phyloP scores from a whole-genome alignment of 2,113 vertebrate genomes.

The Albula glossodonta region DNA sequence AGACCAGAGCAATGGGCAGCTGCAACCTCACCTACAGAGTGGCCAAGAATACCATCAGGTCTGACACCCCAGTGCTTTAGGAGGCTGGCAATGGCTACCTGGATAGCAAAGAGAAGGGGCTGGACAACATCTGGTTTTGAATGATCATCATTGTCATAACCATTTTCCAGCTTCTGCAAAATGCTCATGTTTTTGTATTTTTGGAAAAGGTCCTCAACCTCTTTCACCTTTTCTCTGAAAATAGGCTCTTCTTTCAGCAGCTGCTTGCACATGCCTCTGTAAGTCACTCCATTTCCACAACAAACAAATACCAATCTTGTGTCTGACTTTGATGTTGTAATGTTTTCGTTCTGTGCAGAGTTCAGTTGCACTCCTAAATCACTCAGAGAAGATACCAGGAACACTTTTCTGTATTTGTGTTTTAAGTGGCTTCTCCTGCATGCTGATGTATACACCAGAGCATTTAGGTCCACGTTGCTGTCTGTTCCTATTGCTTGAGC shows the following conservation, averaged over 20 bases:
- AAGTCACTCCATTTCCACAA: conserved; percentile 74
- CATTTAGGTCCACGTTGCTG: conserved; percentile 56
- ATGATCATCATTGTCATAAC: conserved; percentile 55
- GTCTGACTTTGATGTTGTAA: conserved; percentile 40
- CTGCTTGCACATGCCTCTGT: conserved; percentile 71
- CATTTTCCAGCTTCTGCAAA: conserved; percentile 49
- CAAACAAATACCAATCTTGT: conserved; percentile 78
- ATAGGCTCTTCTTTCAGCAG: conserved; percentile 69
- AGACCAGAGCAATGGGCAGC: conserved; percentile 81
- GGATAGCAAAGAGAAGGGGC: conserved; percentile 77
- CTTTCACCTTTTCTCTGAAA: conserved; percentile 71
- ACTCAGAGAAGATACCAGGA: conserved; percentile 66
- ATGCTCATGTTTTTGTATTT: conserved; percentile 56
- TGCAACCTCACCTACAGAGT: conserved; percentile 80
- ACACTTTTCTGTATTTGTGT: conserved; percentile 75
- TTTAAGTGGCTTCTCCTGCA: conserved; percentile 79
- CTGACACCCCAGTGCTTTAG: conserved; percentile 79
- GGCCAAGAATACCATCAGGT: conserved; percentile 68
- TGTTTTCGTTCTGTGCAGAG: conserved; percentile 38
- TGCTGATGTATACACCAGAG: conserved; percentile 77
- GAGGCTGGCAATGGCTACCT: conserved; percentile 72
- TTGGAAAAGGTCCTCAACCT: conserved; percentile 67
- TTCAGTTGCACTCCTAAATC: conserved; percentile 69
- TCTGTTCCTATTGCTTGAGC: conserved; percentile 59
- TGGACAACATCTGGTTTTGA: conserved; percentile 68